Base-by-base conservation (phyloP, 2,113 vertebrate genomes). In the Sylvia atricapilla region DNA sequence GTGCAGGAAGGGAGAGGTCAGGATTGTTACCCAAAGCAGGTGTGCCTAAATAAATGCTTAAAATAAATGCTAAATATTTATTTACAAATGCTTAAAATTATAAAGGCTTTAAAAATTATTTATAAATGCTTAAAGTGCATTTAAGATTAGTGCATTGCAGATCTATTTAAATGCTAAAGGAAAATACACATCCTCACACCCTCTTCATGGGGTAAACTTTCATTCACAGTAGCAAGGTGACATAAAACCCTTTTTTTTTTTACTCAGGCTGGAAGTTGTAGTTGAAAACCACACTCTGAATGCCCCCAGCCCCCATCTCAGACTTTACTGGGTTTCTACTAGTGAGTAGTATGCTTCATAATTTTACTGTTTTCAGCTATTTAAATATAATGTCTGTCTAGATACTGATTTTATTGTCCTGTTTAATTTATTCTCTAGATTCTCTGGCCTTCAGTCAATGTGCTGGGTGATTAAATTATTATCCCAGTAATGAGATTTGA, bases 401-500 rank as follows among this genome's bases (percentile, higher is more conserved):
- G 22, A 15, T 60, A 21, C 33, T 79, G 43, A 59, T 77, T 94
- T 92, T 92, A 75, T 89, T 96, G 94, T 94, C 24, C 64, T 47
- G 28, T 68, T 95, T 81, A 92, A 84, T 91, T 88, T 91, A 79
- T 89, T 92, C 52, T 84, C 22, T 46, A 75, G 59, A 37, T 87
- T 94, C 77, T 75, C 73, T 73, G 35, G 60, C n/a, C 78, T 92
- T 94, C 83, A 94, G 49, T 96, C 78, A 84, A 77, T 95, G 70
- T 60, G 67, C 39, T 73, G 43, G 66, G 22, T 97, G 94, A 96
- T 95, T 96, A 88, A 96, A 92, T 96, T 93, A 96, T 95, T 97
- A 90, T 88, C 75, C 62, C 75, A 92, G 3, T 97, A 97, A 97
- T 95, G 91, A 96, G 84, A 75, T 96, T 92, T 92, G 91, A 94